Base-by-base conservation (phyloP, 2,113 vertebrate species). In the Tupaia tana region DNA sequence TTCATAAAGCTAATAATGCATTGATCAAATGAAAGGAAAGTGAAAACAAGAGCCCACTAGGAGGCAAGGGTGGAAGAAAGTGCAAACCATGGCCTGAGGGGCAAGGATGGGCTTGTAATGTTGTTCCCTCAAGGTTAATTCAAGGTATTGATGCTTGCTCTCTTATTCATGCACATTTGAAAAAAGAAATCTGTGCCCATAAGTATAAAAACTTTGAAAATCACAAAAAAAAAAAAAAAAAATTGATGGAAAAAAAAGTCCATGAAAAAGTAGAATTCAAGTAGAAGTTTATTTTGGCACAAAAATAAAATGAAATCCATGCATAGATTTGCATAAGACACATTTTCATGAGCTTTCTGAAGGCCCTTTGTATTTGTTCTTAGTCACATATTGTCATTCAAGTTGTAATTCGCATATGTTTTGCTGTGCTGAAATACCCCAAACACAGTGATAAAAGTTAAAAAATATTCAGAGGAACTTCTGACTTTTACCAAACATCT, bases 391-490 rank as follows among this genome's bases (percentile, higher is more conserved):
- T 63, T 84, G 22, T 14, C 31, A 73, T 79, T 71, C 29, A 67
- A 73, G 52, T 18, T 80, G 0, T 43, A 59, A 31, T 77, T 83
- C 13, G 34, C 74, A 29, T 69, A 54, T 63, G 52, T 69, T 69
- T 93, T 59, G 22, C 66, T 94, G 1, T 74, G 66, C 52, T 88
- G 27, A 52, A 69, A 27, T 63, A 75, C 18, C 69, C 29, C 22
- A 63, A 91, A 24, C 61, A 69, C 6, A 29, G 61, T 69, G 61
- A 82, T 34, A 5, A 74, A 86, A 81, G 66, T 58, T 74, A 75
- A 90, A 78, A 88, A 54, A 73, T 66, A 59, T 29, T 77, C 18
- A 85, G 31, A 95, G 6, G 34, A 69, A 97, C 3, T 82, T 91
- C 16, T 74, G 52, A 58, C 52, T 63, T 86, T 77, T 86, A 19